Evolutionary conservation across 2,888 invertebrate species (phyloP), one percentile per base, ranked within the genome.

Genomic region (Zeuzera pyrina): DNA sequence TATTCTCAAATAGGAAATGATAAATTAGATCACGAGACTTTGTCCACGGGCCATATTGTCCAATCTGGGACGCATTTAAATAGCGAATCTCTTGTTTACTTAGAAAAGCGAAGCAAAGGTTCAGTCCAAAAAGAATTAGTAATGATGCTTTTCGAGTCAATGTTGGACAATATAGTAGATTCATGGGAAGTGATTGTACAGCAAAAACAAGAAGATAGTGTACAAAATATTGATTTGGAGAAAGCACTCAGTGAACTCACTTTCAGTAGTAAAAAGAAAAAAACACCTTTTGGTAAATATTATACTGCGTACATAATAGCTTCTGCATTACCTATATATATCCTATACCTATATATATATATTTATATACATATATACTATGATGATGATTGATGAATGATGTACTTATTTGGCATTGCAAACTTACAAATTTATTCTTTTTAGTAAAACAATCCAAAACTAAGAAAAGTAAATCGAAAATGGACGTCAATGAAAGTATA

Each of bases 71-170:
- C 38, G 3, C 52, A 43, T 5, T 39, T 61, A 2, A 41, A 38
- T 8, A 62, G 54, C 35, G 67, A 67, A 1, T 67, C 66, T 0
- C 35, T 35, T 1, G 13, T 12, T 2, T 62, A 58, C 0, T 2
- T 50, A 1, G 4, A 28, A 0, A 14, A 15, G 4, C 51, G 62
- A 8, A 56, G 62, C 1, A 66, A 45, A 19, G 68, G 67, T 3
- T 55, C 70, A 2, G 61, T 71, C 1, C 61, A 60, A 36, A 70
- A 57, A 31, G 77, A 79, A 53, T 41, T 79, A 19, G 57, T 79
- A 4, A 63, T 69, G 8, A 41, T 62, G 43, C 49, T 83, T 36
- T 81, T 76, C 39, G 71, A 78, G 31, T 66, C 77, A 2, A 81
- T 81, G 79, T 44, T 81, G 2, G 57, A 57, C 12, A 48, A 43